These are phyloP conservation scores for Cichlasoma orientale DNA, from an alignment of 2,797 vertebrate genomes.

Conservation along the genomic window DNA sequence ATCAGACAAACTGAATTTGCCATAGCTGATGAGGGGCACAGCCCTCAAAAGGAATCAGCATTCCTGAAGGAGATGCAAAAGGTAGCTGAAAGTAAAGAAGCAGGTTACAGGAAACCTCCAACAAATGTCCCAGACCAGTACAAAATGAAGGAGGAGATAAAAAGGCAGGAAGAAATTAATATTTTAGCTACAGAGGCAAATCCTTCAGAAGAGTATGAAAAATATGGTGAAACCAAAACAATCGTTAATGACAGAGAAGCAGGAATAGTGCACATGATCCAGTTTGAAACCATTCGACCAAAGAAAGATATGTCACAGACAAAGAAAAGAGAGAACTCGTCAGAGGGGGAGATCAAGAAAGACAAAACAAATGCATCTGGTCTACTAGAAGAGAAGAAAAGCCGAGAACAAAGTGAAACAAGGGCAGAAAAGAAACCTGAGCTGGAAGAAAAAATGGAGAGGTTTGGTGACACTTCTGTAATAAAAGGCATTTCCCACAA, in stretches of 20 bases:
- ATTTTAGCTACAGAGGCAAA: background rate
- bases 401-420: background rate
- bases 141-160: background rate
- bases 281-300: background rate
- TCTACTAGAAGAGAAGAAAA: too few relatives aligned
- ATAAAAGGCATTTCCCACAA: too few relatives aligned
- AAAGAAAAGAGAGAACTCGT: too few relatives aligned
- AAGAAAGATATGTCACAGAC: too few relatives aligned
- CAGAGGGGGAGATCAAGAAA: too few relatives aligned
- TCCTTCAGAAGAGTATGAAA: background rate
- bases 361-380: too few relatives aligned
- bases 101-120: background rate
- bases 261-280: too few relatives aligned
- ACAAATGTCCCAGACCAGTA: background rate
- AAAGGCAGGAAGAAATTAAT: background rate
- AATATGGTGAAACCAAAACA: background rate
- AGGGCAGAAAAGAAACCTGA: background rate
- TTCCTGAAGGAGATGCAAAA: background rate
- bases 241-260: too few relatives aligned
- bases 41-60: too few relatives aligned
- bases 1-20: background rate
- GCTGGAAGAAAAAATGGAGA: background rate
- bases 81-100: background rate
- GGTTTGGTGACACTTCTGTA: too few relatives aligned
- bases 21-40: background rate